Base-by-base conservation (phyloP, 2,888 invertebrate species). In the Cotesia congregata region DNA sequence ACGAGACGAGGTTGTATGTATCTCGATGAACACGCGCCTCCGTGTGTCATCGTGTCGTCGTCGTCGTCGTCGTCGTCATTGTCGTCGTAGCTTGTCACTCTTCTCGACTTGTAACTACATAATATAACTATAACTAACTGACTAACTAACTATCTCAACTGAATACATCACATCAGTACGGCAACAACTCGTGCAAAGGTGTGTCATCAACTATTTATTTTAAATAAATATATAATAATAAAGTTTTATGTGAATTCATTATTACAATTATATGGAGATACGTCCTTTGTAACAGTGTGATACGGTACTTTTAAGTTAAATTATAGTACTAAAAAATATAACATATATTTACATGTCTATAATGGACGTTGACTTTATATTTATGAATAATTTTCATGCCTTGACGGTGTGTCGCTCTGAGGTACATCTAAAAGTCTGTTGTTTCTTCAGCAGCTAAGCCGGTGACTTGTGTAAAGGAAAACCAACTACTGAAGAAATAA, bases 11-110 rank as follows among this genome's bases (percentile, higher is more conserved):
- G 78, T 75, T 77, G 74, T 76, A 74, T 30, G 30, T 30, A 30
- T 30, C 30, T 77, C 77, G 77, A 79, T 73, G 77, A 80, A 83
- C 80, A 77, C 77, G 82, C 83, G 81, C 75, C 80, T 41, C 73
- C 70, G 62, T 67, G 75, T 74, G 69, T 74, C 75, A 68, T 74
- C 76, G 17, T 20, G n/a, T 64, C 69, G 67, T 75, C 60, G 67
- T 38, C 73, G 75, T 72, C 62, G 75, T 50, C n/a, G n/a, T n/a
- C 69, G 38, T 17, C 60, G 50, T 50, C 30, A 74, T 67, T 30
- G 38, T 38, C 38, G 65, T 65, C 38, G 65, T 50, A 50, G 50
- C 50, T 50, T 50, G 50, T 50, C 50, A 50, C 50, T 50, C 50
- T 50, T 12, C 50, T 50, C 50, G 12, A 50, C 12, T 50, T 12